A percentile compares a stretch with the other conserved stretches of the same genome.
Evolutionary conservation across 2,113 vertebrate genomes (phyloP).

Genomic region (Sinocyclocheilus rhinocerous): DNA sequence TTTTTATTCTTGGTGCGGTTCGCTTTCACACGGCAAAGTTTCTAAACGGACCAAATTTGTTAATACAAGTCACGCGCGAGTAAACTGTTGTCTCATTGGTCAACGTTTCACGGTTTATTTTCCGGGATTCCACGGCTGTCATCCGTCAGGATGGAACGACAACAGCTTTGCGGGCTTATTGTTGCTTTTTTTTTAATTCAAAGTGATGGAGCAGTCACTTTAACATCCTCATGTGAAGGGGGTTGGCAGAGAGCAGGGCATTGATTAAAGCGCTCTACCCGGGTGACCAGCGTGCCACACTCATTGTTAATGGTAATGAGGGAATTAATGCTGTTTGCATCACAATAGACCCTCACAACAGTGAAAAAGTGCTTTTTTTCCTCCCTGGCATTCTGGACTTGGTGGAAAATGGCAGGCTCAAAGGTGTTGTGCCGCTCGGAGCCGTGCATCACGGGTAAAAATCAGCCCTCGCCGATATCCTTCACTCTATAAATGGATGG

Average conservation of each 20-base stretch:
- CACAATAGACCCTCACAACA: conserved; percentile 56
- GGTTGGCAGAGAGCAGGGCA: conserved; percentile 51
- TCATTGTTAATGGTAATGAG: conserved; percentile 64
- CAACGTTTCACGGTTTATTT: too few species aligned
- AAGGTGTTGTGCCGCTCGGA: conserved; percentile 37
- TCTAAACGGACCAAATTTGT: too few species aligned
- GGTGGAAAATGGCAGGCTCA: conserved; percentile 46
- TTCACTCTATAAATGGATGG: conserved; percentile 89
- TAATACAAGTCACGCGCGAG: too few species aligned
- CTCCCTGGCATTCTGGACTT: conserved; percentile 42
- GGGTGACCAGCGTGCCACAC: conserved; percentile 55
- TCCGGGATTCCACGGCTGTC: too few species aligned
- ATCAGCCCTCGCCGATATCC: conserved; percentile 58
- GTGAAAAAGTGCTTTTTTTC: conserved; percentile 37
- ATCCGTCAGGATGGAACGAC: too few species aligned
- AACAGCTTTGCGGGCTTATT: too few species aligned
- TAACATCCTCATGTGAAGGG: conserved; percentile 46
- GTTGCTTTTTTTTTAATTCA: too few species aligned
- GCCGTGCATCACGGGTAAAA: conserved; percentile 50
- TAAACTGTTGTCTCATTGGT: too few species aligned
- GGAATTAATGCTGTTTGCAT: conserved; percentile 63
- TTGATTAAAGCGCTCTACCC: conserved; percentile 60
- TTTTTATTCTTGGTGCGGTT: too few species aligned
- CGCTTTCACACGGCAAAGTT: too few species aligned
- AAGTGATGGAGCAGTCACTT: conserved; percentile 12